Evolutionary conservation across 2,888 invertebrate species (phyloP).

Genomic region (Vandiemenella viatica): DNA sequence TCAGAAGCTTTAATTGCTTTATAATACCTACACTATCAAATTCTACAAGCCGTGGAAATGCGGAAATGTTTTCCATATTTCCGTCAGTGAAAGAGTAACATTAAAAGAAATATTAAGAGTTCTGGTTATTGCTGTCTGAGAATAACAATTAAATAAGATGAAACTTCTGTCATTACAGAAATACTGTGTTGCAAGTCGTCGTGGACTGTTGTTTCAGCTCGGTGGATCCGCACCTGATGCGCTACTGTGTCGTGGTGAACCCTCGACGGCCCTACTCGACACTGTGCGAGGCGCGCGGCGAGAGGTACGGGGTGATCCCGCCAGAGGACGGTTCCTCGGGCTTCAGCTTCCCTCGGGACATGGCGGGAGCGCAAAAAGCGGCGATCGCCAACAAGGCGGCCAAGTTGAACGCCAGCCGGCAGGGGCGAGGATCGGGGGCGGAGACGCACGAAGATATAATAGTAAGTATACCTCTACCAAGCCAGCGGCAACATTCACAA

Average conservation of each 20-base stretch:
- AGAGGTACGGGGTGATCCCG: conserved; percentile 24
- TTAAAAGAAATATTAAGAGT: too few species aligned
- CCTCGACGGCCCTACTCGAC: conserved; percentile 30
- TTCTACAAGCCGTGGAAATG: too few species aligned
- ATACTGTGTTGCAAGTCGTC: too few species aligned
- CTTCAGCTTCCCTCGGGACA: conserved; percentile 18
- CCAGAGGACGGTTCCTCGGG: conserved; percentile 16
- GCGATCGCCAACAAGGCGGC: conserved; percentile 12
- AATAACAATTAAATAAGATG: too few species aligned
- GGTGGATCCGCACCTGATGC: conserved; percentile 33
- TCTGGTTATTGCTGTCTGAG: too few species aligned
- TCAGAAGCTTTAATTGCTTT: too few species aligned
- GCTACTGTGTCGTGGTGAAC: conserved; percentile 38
- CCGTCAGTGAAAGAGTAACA: too few species aligned
- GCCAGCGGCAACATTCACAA: conserved; percentile 21
- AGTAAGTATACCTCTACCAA: conserved; percentile 8
- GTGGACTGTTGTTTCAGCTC: conserved; percentile 27
- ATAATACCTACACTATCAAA: too few species aligned
- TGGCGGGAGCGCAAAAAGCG: conserved; percentile 12
- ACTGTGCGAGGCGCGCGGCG: conserved; percentile 33
- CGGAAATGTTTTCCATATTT: too few species aligned
- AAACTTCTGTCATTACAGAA: too few species aligned
- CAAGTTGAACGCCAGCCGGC: conserved; percentile 4
- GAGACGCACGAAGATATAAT: conserved; percentile 11
- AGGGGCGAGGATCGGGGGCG: conserved; percentile 4